Conservation (phyloP, 64 coral and sea anemone species). For the Actinia tenebrosa region DNA sequence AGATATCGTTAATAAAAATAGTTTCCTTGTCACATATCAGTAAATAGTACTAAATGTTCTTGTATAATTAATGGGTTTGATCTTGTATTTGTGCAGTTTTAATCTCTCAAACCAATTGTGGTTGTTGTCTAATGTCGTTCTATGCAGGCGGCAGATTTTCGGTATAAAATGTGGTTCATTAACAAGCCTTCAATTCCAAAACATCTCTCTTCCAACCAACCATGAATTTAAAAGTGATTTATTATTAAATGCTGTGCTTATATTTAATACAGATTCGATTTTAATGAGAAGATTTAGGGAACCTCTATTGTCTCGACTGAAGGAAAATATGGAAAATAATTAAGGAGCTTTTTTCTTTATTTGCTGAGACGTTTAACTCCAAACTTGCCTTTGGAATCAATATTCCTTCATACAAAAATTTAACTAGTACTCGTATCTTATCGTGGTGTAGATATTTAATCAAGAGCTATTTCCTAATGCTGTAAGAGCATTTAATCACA, state of each 20-base stretch:
- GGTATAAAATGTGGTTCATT: not conserved
- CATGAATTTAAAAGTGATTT: not conserved
- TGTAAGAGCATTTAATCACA: not conserved
- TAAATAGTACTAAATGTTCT: not conserved
- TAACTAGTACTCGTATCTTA: too few species aligned
- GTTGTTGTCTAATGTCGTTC: not conserved
- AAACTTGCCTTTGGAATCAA: not conserved
- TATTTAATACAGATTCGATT: not conserved
- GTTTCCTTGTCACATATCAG: not conserved
- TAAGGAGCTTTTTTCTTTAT: not conserved
- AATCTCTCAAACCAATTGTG: conserved; percentile 11
- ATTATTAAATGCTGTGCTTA: not conserved
- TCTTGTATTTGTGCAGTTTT: not conserved
- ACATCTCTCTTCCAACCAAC: not conserved
- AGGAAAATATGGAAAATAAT: not conserved
- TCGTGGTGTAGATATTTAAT: not conserved
- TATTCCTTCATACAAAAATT: too few species aligned
- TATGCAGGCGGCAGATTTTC: not conserved
- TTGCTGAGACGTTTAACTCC: not conserved
- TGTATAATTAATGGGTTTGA: conserved; percentile 10
- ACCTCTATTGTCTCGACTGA: not conserved
- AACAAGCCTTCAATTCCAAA: not conserved
- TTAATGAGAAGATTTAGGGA: not conserved
- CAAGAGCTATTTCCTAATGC: not conserved
- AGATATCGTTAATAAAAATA: not conserved